A percentile compares a stretch with the other conserved stretches of the same genome.
phyloP scores from a whole-genome alignment of 2,888 invertebrate genomes.

The Pinctada fucata region DNA sequence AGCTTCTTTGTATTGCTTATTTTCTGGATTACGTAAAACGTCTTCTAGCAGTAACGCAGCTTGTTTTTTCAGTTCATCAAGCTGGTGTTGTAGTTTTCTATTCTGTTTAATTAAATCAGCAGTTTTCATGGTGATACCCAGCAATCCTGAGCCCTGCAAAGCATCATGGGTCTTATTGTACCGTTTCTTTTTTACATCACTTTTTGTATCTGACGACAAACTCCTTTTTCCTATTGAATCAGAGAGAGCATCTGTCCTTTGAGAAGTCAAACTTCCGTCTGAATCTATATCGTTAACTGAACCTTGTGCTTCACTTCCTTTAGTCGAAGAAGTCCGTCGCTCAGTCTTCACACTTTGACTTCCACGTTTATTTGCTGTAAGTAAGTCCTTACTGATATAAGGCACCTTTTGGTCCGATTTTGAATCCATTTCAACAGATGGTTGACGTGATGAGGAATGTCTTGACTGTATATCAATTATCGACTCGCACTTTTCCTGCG shows the following conservation, averaged over 20 bases:
- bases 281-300: too few species aligned
- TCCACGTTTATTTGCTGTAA: neutral
- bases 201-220: neutral
- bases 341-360: neutral
- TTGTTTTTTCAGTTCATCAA: constrained; percentile 82
- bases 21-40: constrained; percentile 80
- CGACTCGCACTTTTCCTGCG: neutral
- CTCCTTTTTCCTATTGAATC: neutral
- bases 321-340: neutral
- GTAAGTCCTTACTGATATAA: neutral
- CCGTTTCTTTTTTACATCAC: constrained; percentile 45
- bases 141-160: constrained; percentile 77
- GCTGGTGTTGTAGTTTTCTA: constrained; percentile 81
- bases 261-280: neutral
- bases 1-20: constrained; percentile 26
- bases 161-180: constrained; percentile 62
- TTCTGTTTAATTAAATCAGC: constrained; percentile 82
- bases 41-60: constrained; percentile 82
- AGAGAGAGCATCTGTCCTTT: neutral
- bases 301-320: neutral
- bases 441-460: neutral
- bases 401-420: neutral
- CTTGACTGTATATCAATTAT: neutral
- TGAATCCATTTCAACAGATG: neutral
- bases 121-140: constrained; percentile 83